Conservation (phyloP, 64 coral and sea anemone genomes). For the Acropora yongei region DNA sequence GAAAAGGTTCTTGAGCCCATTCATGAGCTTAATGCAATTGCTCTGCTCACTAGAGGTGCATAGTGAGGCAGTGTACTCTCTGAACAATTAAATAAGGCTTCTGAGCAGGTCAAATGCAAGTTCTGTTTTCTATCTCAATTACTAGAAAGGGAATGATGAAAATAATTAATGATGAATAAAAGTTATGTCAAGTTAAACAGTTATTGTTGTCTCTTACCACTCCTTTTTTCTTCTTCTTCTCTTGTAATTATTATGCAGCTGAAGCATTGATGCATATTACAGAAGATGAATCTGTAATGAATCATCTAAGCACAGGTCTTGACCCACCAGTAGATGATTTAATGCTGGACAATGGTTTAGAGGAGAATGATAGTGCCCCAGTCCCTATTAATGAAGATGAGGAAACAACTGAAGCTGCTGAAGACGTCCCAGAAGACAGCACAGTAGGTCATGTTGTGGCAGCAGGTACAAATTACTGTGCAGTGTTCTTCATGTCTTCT, state of each 20-base stretch:
- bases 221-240: no score
- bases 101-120: no score
- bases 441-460: background rate
- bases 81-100: no score
- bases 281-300: background rate
- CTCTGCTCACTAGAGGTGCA: no score
- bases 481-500: background rate
- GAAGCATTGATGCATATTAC: slow-evolving; percentile 8
- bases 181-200: no score
- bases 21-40: no score
- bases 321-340: background rate
- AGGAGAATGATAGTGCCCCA: background rate
- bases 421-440: background rate
- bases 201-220: background rate
- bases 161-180: no score
- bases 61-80: no score
- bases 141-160: no score
- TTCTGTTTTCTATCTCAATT: no score
- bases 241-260: background rate
- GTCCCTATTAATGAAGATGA: background rate
- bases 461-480: background rate
- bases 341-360: background rate
- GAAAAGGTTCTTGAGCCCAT: no score
- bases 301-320: background rate
- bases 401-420: slow-evolving; percentile 13